Base-by-base conservation (phyloP, 2,113 vertebrate genomes). In the Forbesichthys agassizii region DNA sequence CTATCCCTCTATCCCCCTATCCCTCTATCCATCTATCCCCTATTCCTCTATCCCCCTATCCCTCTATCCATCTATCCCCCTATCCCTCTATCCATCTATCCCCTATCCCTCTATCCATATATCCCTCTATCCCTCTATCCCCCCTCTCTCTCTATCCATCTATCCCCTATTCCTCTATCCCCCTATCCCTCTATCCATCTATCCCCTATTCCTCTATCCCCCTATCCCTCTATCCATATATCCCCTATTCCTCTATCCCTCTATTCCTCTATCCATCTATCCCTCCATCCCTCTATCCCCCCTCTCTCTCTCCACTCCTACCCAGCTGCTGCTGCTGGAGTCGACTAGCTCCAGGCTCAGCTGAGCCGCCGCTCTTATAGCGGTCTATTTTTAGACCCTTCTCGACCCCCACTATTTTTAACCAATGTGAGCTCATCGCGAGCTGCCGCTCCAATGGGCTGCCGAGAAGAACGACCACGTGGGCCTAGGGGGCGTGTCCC, bases 361-460 rank as follows among this genome's bases (percentile, higher is more conserved):
- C 57, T 46, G 55, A 20, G 65, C 73, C 47, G n/a, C 73, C 47
- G 27, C 73, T 92, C 93, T 90, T 93, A 93, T 93, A 93, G 75
- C 20, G 18, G 10, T 57, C 89, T 93, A 93, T 93, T 92, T 93
- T 93, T 93, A 93, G 91, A 71, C 57, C 36, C 10, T 56, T 33
- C 72, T 60, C 68, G 66, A 83, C 79, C 82, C 78, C 77, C 77
- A 88, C 89, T 92, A 93, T 91, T 90, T 93, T 92, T 92, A 93
- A 90, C 91, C 90, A 91, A 91, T 91, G 89, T 92, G 90, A 91
- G 89, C 86, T 92, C 93, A 92, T 86, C 78, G n/a, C 64, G 71
- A 67, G 46, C 27, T 8, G 11, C 3, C 3, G 4, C 57, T 53
- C 91, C 92, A 93, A 92, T 92, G 68, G 77, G 82, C 3, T 65